Conservation (phyloP, 2,113 vertebrate genomes). For the Stigmatopora argus region DNA sequence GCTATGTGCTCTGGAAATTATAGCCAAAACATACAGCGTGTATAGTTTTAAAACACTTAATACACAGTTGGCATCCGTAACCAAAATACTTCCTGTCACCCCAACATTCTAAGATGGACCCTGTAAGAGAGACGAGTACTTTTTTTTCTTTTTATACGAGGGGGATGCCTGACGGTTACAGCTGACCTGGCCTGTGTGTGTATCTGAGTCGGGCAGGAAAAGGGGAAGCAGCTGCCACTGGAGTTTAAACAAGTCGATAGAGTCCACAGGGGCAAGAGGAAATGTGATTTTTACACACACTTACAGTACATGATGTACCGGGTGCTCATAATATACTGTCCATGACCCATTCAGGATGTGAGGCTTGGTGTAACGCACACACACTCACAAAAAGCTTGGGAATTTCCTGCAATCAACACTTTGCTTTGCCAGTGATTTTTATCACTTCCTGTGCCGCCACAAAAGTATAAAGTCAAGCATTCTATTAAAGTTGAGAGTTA, state of each 20-base stretch:
- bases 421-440: background rate
- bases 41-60: background rate
- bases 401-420: slow-evolving; percentile 14
- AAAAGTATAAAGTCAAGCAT: slow-evolving; percentile 1
- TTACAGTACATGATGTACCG: slow-evolving; percentile 34
- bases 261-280: slow-evolving; percentile 53
- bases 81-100: slow-evolving; percentile 12
- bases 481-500: slow-evolving; percentile 1
- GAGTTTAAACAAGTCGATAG: slow-evolving; percentile 53
- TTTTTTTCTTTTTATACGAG: background rate
- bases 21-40: background rate
- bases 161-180: slow-evolving; percentile 42
- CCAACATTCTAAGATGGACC: slow-evolving; percentile 2
- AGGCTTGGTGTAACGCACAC: slow-evolving; percentile 15
- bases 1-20: too few species aligned
- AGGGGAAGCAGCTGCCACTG: slow-evolving; percentile 66
- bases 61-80: slow-evolving; percentile 24
- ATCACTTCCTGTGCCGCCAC: slow-evolving; percentile 7
- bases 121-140: background rate
- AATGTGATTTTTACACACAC: slow-evolving; percentile 54
- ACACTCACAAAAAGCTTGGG: slow-evolving; percentile 3
- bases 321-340: slow-evolving; percentile 49
- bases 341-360: slow-evolving; percentile 55
- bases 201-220: slow-evolving; percentile 20
- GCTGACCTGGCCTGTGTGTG: slow-evolving; percentile 8